phyloP scores from a whole-genome alignment of 1,140 invertebrate species.

The Nebria ingens region DNA sequence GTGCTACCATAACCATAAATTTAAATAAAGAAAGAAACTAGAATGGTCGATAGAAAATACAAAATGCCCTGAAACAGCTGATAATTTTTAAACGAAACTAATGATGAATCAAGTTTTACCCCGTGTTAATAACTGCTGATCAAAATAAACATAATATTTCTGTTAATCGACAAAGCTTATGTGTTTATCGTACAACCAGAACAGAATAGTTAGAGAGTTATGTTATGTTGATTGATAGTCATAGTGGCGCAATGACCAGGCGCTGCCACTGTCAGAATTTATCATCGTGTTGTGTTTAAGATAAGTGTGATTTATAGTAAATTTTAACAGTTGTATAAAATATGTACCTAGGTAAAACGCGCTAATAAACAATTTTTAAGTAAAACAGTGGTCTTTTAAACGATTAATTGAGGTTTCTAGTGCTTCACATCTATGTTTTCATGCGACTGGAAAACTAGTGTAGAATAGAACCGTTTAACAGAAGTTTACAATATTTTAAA shows the following conservation, averaged over 20 bases:
- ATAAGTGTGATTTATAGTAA: neutral
- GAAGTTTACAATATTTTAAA: slow-evolving; percentile 20
- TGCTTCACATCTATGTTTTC: neutral
- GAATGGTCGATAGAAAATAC: too few relatives aligned
- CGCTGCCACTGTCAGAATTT: neutral
- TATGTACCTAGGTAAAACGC: neutral
- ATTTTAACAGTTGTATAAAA: neutral
- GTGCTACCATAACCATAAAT: too few relatives aligned
- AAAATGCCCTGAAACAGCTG: too few relatives aligned
- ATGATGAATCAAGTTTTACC: too few relatives aligned
- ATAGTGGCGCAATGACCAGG: slow-evolving; percentile 2
- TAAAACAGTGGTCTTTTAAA: neutral
- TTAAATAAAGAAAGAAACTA: too few relatives aligned
- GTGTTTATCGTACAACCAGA: too few relatives aligned
- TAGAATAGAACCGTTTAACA: neutral
- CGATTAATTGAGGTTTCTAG: neutral
- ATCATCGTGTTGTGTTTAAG: neutral
- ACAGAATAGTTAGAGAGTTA: too few relatives aligned
- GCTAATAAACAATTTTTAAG: neutral
- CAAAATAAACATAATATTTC: too few relatives aligned
- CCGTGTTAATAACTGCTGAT: too few relatives aligned
- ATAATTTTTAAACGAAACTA: too few relatives aligned
- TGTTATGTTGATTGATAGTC: too few relatives aligned
- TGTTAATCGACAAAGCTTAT: too few relatives aligned
- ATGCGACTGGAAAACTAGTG: neutral